Evolutionary conservation across 2,113 vertebrate genomes (phyloP).

Genomic region (Condylura cristata): DNA sequence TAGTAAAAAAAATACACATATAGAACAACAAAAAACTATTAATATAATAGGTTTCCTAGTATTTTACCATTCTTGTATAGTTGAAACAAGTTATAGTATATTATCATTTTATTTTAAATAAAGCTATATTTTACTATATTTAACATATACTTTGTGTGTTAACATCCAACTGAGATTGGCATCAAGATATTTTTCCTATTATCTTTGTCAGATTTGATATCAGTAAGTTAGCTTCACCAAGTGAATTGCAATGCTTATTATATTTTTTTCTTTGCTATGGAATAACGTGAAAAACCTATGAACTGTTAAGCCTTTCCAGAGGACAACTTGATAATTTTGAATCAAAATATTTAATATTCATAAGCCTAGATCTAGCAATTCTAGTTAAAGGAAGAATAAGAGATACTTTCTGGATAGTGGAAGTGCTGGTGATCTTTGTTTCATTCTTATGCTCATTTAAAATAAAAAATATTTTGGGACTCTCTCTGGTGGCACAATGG

Average conservation of each 20-base stretch:
- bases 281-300: background rate
- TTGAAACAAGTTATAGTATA: background rate
- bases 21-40: background rate
- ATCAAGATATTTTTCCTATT: background rate
- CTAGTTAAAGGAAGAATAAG: background rate
- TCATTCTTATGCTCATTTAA: background rate
- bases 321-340: slow-evolving; percentile 9
- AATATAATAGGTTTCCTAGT: background rate
- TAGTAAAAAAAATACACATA: background rate
- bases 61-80: background rate
- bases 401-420: background rate
- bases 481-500: no score
- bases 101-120: background rate
- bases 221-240: background rate
- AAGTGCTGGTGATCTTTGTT: background rate
- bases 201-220: background rate
- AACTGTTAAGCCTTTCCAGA: slow-evolving; percentile 29
- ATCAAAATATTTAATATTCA: slow-evolving; percentile 18
- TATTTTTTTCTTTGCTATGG: background rate
- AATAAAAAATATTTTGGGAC: background rate
- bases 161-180: background rate
- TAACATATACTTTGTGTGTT: background rate
- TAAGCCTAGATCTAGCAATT: background rate
- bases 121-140: background rate
- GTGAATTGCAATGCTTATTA: background rate